Base-by-base conservation (phyloP, 1,140 invertebrate species). In the Coptotermes formosanus region DNA sequence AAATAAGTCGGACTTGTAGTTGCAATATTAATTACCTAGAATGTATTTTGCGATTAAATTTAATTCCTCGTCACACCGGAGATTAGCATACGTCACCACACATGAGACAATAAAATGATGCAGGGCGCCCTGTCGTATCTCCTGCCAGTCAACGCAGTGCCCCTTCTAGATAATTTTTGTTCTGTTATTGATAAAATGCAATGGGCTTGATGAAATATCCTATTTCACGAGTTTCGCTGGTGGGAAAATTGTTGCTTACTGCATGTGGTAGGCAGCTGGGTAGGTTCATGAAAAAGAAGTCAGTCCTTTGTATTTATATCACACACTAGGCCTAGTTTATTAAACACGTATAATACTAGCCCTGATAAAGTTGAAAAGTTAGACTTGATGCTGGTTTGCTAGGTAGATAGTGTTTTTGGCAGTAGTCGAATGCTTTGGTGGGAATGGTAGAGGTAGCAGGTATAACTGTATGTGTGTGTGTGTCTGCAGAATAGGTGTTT, bases 281-380 rank as follows among this genome's bases (percentile, higher is more conserved):
- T 30, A 75, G 25, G 64, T 75, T 30, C 64, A 75, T 75, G n/a
- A 75, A 75, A 75, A 64, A 75, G 8, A 75, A 25, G n/a, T 75
- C 25, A 30, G n/a, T 75, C 64, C 59, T 25, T 75, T 75, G 64
- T 75, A n/a, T 75, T 14, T n/a, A 75, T 75, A 75, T 75, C 64
- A 75, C 25, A 30, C 30, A 30, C n/a, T 30, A 75, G 64, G 64
- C 25, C 64, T 75, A 30, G 64, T 75, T 75, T 75, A 75, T 75
- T 75, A 75, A 75, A 75, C n/a, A 16, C 30, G 64, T 75, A 75
- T 75, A 75, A 30, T 75, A 12, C 64, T 75, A 75, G 25, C 3
- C 25, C 25, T 30, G 64, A 75, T 75, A 75, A 75, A 75, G 64
- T 75, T 75, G 64, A 75, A 75, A 64, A 75, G 64, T 75, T 75